These are phyloP conservation scores for Meleagris gallopavo DNA, from an alignment of 2,113 vertebrate species.

Conservation along the genomic window DNA sequence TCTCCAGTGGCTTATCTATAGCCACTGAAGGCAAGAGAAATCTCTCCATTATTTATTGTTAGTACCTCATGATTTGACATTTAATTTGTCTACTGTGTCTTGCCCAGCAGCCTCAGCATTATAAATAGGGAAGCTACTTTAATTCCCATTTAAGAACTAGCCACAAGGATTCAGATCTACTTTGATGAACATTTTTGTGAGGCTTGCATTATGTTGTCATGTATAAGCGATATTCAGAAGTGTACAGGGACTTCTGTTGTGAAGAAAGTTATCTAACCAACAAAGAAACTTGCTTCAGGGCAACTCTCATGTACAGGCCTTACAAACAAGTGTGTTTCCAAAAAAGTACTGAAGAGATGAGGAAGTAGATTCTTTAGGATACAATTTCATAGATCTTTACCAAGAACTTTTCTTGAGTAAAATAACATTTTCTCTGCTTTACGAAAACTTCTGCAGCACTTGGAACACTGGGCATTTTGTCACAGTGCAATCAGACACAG, in stretches of 20 bases:
- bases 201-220: background rate
- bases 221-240: background rate
- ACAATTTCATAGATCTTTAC: background rate
- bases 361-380: background rate
- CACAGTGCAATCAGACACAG: background rate
- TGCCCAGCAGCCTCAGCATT: constrained; percentile 46
- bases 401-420: background rate
- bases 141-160: constrained; percentile 42
- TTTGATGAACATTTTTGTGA: background rate
- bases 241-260: background rate
- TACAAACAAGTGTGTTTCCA: background rate
- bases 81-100: constrained; percentile 57
- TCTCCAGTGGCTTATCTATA: constrained; percentile 42
- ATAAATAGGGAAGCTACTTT: constrained; percentile 48
- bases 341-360: background rate
- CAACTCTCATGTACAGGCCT: background rate
- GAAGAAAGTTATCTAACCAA: background rate
- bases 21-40: constrained; percentile 47
- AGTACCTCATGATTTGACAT: constrained; percentile 54
- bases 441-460: background rate
- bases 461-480: background rate
- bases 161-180: constrained; percentile 22
- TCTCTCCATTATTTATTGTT: constrained; percentile 64
- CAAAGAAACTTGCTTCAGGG: background rate
- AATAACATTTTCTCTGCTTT: background rate